Conservation (phyloP, 1,140 invertebrate genomes). For the Drosophila arizonae region DNA sequence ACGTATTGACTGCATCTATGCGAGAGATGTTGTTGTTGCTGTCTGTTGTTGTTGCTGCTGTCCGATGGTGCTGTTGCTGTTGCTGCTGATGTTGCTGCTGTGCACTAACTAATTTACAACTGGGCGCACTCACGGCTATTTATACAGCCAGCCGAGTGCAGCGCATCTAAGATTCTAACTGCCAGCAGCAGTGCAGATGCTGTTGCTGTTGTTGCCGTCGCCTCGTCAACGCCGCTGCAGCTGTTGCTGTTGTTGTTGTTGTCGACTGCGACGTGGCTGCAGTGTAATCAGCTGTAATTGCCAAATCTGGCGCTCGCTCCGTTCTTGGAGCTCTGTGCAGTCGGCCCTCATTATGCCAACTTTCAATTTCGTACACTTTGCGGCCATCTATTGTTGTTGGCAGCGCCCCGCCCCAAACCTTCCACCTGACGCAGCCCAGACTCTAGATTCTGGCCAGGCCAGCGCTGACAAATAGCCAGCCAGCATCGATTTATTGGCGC, state of each 20-base stretch:
- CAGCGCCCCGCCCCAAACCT: neutral
- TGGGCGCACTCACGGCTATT: constrained; percentile 66
- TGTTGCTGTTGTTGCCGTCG: neutral
- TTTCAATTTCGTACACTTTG: constrained; percentile 71
- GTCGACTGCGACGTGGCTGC: constrained; percentile 13
- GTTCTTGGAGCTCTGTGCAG: constrained; percentile 30
- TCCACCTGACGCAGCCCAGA: constrained; percentile 27
- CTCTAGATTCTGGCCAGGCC: constrained; percentile 18
- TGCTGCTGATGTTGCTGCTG: constrained; percentile 52
- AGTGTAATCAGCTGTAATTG: constrained; percentile 76
- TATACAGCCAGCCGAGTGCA: constrained; percentile 49
- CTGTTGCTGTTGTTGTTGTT: neutral
- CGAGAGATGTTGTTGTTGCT: constrained; percentile 30
- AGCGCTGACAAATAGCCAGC: too few species aligned
- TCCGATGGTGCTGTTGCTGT: constrained; percentile 4
- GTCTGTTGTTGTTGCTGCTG: constrained; percentile 7
- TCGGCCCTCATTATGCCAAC: constrained; percentile 61
- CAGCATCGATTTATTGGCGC: too few species aligned
- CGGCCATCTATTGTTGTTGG: constrained; percentile 10
- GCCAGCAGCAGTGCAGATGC: neutral
- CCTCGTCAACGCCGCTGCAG: neutral
- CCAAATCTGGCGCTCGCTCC: constrained; percentile 53
- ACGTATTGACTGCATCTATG: constrained; percentile 63
- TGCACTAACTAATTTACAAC: constrained; percentile 70
- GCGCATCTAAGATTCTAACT: constrained; percentile 59